Conservation (phyloP, 2,888 invertebrate genomes). For the Agriotes lineatus region DNA sequence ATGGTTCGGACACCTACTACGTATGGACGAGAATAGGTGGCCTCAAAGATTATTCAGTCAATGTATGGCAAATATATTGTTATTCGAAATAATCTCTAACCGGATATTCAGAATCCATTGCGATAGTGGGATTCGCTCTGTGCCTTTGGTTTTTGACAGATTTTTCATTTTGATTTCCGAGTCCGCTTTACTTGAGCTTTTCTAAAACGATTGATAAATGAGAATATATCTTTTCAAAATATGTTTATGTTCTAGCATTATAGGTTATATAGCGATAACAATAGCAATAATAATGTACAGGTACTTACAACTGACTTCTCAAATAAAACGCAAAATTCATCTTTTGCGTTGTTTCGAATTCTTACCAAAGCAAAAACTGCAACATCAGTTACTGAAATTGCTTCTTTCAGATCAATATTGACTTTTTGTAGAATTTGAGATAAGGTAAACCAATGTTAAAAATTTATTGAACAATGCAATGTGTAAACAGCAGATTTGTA, state of each 20-base stretch:
- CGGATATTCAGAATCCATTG: too few relatives aligned
- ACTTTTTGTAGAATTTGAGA: slow-evolving; percentile 9
- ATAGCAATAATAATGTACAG: slow-evolving; percentile 5
- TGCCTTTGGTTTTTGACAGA: too few relatives aligned
- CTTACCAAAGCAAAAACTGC: slow-evolving; percentile 6
- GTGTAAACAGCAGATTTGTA: slow-evolving; percentile 4
- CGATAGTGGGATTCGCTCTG: too few relatives aligned
- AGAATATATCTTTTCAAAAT: not conserved
- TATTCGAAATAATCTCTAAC: too few relatives aligned
- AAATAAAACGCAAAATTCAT: slow-evolving; percentile 14
- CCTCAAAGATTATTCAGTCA: too few relatives aligned
- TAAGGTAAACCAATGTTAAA: slow-evolving; percentile 6
- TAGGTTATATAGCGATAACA: not conserved
- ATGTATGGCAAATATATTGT: too few relatives aligned
- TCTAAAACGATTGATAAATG: too few relatives aligned
- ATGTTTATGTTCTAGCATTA: not conserved
- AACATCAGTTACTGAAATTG: not conserved
- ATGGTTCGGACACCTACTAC: too few relatives aligned
- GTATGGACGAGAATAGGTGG: too few relatives aligned
- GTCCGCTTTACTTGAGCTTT: too few relatives aligned
- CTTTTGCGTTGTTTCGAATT: slow-evolving; percentile 10
- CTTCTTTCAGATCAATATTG: too few relatives aligned
- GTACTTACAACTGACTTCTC: slow-evolving; percentile 11
- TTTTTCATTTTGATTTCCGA: too few relatives aligned
- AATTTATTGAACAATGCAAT: not conserved